Percentiles rank a stretch among this genome's conserved stretches.
phyloP scores from a whole-genome alignment of 2,797 vertebrate genomes.

The Moxostoma hubbsi region DNA sequence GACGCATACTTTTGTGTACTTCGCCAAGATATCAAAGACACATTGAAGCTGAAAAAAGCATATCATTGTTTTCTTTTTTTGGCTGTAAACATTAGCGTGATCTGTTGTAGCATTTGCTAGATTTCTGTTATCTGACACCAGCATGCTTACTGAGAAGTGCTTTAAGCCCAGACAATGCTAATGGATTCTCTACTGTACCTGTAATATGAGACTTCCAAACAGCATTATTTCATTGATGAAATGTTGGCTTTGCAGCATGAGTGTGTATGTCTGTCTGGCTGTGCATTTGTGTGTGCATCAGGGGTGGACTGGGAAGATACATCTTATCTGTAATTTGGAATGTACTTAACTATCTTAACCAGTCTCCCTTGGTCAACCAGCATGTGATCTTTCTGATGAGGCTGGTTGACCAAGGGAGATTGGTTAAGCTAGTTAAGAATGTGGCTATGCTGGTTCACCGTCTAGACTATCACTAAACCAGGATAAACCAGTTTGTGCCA shows the following conservation, averaged over 20 bases:
- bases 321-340: no score
- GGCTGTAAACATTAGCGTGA: neutral
- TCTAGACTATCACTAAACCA: no score
- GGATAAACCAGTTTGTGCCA: no score
- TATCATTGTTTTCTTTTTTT: neutral
- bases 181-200: slow-evolving; percentile 65
- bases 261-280: neutral
- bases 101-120: neutral
- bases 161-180: slow-evolving; percentile 59
- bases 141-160: neutral
- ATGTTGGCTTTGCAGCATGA: neutral
- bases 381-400: no score
- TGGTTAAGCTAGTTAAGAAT: no score
- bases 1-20: slow-evolving; percentile 10
- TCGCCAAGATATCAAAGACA: neutral
- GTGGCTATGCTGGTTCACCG: no score
- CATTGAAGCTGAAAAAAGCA: neutral
- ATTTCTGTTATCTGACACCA: slow-evolving; percentile 1
- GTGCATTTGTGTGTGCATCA: no score
- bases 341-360: no score
- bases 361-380: no score
- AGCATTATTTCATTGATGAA: slow-evolving; percentile 29
- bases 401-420: no score
- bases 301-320: no score
- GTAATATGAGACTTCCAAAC: slow-evolving; percentile 58